phyloP scores from a whole-genome alignment of 2,888 invertebrate genomes.

The Himalopsyche anomala region DNA sequence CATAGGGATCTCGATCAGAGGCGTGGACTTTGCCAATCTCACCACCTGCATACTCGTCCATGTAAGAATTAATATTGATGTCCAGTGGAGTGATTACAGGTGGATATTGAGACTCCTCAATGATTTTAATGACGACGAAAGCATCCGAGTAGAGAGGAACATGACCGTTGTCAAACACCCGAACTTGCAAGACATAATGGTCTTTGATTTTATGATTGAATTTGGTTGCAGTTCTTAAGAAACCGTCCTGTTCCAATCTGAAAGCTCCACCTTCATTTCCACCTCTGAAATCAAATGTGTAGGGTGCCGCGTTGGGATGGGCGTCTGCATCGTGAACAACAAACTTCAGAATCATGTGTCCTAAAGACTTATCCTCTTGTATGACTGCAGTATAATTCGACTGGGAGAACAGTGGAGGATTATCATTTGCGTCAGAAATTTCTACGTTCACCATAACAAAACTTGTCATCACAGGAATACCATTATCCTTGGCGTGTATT shows the following conservation, averaged over 20 bases:
- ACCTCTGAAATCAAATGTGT: constrained; percentile 91
- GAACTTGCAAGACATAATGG: constrained; percentile 87
- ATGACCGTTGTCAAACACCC: constrained; percentile 95
- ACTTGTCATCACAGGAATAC: constrained; percentile 84
- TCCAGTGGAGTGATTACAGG: constrained; percentile 93
- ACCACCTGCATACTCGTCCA: constrained; percentile 95
- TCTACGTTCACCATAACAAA: constrained; percentile 87
- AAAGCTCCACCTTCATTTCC: constrained; percentile 93
- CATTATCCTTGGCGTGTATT: constrained; percentile 89
- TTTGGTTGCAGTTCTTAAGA: constrained; percentile 87
- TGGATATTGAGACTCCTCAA: constrained; percentile 96
- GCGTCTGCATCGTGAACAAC: constrained; percentile 91
- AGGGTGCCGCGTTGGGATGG: constrained; percentile 91
- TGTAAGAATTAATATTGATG: constrained; percentile 89
- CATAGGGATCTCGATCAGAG: constrained; percentile 94
- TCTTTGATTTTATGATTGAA: constrained; percentile 91
- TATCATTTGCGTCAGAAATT: constrained; percentile 94
- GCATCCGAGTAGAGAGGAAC: constrained; percentile 93
- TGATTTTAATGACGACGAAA: constrained; percentile 85
- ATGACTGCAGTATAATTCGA: constrained; percentile 89
- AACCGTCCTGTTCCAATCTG: constrained; percentile 89
- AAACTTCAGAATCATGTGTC: constrained; percentile 88
- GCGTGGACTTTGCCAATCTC: constrained; percentile 91
- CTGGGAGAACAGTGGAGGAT: constrained; percentile 89
- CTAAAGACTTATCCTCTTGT: constrained; percentile 92